These are phyloP conservation scores for Amphiduros pacificus DNA, from an alignment of 2,888 invertebrate genomes.

Conservation along the genomic window DNA sequence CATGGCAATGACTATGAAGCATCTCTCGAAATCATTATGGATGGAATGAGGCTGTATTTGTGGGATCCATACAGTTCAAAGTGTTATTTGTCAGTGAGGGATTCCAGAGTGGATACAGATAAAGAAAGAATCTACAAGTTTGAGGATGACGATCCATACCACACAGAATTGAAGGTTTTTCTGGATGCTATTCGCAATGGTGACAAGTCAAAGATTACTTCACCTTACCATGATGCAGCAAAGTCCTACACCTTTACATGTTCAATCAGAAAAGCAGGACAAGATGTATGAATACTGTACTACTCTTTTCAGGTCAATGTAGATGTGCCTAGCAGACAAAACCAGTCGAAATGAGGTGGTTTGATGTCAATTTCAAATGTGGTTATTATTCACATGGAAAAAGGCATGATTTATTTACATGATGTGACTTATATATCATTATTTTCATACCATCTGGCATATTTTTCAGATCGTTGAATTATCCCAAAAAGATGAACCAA, in stretches of 20 bases:
- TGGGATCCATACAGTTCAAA: conserved; percentile 16
- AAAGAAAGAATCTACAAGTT: conserved; percentile 10
- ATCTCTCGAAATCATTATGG: conserved; percentile 17
- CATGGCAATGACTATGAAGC: conserved; percentile 21
- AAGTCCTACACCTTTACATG: conserved; percentile 21
- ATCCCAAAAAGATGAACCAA: too few relatives aligned
- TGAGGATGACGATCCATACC: conserved; percentile 19
- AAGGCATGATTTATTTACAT: too few relatives aligned
- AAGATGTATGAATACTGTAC: too few relatives aligned
- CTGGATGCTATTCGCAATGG: conserved; percentile 13
- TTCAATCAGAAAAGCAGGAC: conserved; percentile 12
- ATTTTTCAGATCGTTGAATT: too few relatives aligned
- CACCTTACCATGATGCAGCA: conserved; percentile 21
- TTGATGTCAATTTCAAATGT: too few relatives aligned
- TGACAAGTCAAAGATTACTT: neutral
- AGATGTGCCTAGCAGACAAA: too few relatives aligned
- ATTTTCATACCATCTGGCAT: too few relatives aligned
- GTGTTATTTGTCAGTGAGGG: conserved; percentile 16
- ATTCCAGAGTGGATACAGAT: neutral
- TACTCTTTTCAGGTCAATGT: too few relatives aligned
- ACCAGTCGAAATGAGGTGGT: too few relatives aligned
- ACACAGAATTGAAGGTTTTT: conserved; percentile 11
- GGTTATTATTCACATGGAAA: too few relatives aligned
- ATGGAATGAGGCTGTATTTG: conserved; percentile 19
- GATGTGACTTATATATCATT: too few relatives aligned